phyloP scores from a whole-genome alignment of 2,888 invertebrate genomes.

The Sphaeridia pumilis region DNA sequence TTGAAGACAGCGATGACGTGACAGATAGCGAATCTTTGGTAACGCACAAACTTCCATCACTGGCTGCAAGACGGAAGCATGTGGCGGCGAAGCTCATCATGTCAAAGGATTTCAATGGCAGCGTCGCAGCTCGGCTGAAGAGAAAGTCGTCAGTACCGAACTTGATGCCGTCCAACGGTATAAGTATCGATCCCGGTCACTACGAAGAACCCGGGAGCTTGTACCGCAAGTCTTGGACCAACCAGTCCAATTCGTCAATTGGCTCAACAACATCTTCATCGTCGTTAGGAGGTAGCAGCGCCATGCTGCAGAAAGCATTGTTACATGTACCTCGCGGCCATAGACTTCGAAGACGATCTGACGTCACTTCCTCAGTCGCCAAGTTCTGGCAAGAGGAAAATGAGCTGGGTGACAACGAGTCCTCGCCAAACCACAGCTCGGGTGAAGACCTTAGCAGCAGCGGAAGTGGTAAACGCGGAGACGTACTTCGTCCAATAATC shows the following conservation, averaged over 20 bases:
- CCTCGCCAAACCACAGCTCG: constrained; percentile 28
- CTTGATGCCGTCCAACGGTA: neutral
- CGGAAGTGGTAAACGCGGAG: neutral
- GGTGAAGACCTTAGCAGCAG: constrained; percentile 20
- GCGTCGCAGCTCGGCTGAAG: neutral
- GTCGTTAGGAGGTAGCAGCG: constrained; percentile 8
- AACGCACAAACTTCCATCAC: too few relatives aligned
- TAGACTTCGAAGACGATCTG: neutral
- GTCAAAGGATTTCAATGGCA: too few relatives aligned
- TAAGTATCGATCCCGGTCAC: neutral
- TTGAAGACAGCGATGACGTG: too few relatives aligned
- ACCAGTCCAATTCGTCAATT: constrained; percentile 11
- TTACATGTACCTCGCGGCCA: neutral
- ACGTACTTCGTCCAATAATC: neutral
- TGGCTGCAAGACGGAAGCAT: too few relatives aligned
- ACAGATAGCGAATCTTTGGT: too few relatives aligned
- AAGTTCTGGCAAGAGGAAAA: constrained; percentile 31
- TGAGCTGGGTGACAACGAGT: constrained; percentile 33
- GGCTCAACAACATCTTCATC: constrained; percentile 15
- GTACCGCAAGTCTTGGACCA: constrained; percentile 10
- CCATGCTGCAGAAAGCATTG: neutral
- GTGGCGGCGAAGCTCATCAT: too few relatives aligned
- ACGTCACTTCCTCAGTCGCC: constrained; percentile 1
- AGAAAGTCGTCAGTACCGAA: constrained; percentile 13
- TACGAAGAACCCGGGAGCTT: constrained; percentile 1